Conservation (phyloP, 2,888 invertebrate genomes). For the Stenoptilia bipunctidactyla region DNA sequence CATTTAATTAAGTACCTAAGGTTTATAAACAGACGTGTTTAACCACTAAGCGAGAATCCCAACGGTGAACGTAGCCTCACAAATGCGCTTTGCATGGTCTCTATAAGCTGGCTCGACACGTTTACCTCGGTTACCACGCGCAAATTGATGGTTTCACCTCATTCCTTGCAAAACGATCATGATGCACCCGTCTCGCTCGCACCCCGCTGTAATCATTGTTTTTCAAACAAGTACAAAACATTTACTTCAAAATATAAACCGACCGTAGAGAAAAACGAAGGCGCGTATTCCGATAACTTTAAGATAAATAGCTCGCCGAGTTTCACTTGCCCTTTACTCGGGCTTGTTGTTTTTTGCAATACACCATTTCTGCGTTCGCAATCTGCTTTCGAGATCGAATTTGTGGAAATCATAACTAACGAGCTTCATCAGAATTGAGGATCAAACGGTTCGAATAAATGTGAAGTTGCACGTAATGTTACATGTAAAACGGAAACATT, state of each 20-base stretch:
- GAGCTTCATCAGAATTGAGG: conserved; percentile 18
- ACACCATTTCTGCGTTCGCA: conserved; percentile 33
- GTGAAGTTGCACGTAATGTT: neutral
- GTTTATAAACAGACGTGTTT: too few species aligned
- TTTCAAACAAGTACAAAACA: conserved; percentile 55
- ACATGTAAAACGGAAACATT: neutral
- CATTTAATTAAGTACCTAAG: too few species aligned
- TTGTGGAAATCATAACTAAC: conserved; percentile 30
- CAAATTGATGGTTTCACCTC: conserved; percentile 64
- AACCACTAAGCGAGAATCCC: too few species aligned
- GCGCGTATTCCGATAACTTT: conserved; percentile 57
- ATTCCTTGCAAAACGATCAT: conserved; percentile 60
- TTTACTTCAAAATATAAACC: conserved; percentile 48
- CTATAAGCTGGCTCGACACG: conserved; percentile 28
- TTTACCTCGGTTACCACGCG: conserved; percentile 42
- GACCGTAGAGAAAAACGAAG: conserved; percentile 50
- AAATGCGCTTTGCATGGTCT: conserved; percentile 33
- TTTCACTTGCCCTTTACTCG: conserved; percentile 46
- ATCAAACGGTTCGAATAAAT: too few species aligned
- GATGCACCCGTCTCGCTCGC: conserved; percentile 51
- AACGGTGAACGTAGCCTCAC: conserved; percentile 17
- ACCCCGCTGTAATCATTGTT: conserved; percentile 60
- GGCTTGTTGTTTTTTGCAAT: conserved; percentile 29
- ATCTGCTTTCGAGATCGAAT: conserved; percentile 39
- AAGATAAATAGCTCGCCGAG: conserved; percentile 62